Evolutionary conservation across 2,113 vertebrate genomes (phyloP).

Genomic region (Actinemys pallida): DNA sequence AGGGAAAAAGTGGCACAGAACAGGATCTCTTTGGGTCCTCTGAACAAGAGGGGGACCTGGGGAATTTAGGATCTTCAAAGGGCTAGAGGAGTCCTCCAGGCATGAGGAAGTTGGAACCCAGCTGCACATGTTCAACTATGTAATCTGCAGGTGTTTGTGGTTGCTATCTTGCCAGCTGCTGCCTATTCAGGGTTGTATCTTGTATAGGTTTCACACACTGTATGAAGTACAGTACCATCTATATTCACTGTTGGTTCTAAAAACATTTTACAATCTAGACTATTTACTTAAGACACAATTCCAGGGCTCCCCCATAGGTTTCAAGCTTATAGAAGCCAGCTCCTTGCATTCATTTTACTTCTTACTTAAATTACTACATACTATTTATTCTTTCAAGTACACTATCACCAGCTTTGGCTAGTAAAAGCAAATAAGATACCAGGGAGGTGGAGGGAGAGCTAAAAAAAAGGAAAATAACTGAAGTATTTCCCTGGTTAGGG

Average conservation of each 20-base stretch:
- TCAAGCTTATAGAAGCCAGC: neutral
- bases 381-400: neutral
- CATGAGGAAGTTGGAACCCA: neutral
- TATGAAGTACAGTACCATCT: neutral
- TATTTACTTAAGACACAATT: neutral
- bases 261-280: neutral
- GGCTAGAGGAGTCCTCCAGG: neutral
- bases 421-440: slow-evolving; percentile 39
- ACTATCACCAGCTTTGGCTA: neutral
- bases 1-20: neutral
- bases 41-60: neutral
- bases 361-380: neutral
- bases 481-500: slow-evolving; percentile 17
- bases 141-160: neutral
- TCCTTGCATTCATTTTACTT: neutral
- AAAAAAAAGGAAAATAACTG: slow-evolving; percentile 7
- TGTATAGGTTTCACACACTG: neutral
- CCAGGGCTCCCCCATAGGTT: neutral
- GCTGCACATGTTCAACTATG: neutral
- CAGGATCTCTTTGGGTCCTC: neutral
- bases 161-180: neutral
- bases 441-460: neutral
- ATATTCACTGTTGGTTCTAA: neutral
- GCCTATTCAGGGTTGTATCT: neutral
- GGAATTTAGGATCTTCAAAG: neutral